Evolutionary conservation across 2,888 invertebrate genomes (phyloP), one percentile per base, ranked within the genome.

Genomic region (Galerucella nymphaeae): DNA sequence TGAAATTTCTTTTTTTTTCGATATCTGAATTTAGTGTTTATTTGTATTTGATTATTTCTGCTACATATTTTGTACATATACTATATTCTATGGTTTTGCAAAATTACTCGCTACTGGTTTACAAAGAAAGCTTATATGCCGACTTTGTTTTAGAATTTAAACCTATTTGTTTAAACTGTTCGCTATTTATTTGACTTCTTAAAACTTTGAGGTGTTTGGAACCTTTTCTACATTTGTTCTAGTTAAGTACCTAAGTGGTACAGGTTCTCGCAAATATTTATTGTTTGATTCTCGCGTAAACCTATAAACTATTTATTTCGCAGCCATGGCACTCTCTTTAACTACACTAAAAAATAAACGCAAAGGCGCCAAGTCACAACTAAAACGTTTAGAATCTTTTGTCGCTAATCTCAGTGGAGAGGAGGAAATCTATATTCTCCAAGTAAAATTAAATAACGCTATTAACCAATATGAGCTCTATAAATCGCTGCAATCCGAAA

Each of bases 271-370:
- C 30, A 30, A 2, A 30, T 30, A 30, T 30, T 30, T 30, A 30
- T 30, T 30, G 30, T 8, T 30, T 30, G 30, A 30, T 30, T 30
- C 30, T 30, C 30, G 30, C 30, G 6, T 30, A 30, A 30, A 30
- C 30, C 30, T 30, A 30, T 30, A 30, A 30, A 30, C 30, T 30
- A 30, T 5, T 30, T 30, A 30, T 30, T 30, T 30, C 5, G 30
- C 30, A 30, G 42, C 53, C 6, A 53, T 53, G 53, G 18, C 53
- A n/a, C n/a, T 53, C 16, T 53, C 53, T 53, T 53, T n/a, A 53
- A 53, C 53, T 53, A 53, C 53, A 18, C 18, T 53, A n/a, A 53
- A 53, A 53, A 53, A n/a, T 53, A 53, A 53, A 53, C 14, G 53
- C 14, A n/a, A 14, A n/a, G 53, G 53, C 14, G 16, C 53, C 53